Evolutionary conservation across 1,140 invertebrate genomes (phyloP), one percentile per base, ranked within the genome.

Genomic region (Metopolophium dirhodum): DNA sequence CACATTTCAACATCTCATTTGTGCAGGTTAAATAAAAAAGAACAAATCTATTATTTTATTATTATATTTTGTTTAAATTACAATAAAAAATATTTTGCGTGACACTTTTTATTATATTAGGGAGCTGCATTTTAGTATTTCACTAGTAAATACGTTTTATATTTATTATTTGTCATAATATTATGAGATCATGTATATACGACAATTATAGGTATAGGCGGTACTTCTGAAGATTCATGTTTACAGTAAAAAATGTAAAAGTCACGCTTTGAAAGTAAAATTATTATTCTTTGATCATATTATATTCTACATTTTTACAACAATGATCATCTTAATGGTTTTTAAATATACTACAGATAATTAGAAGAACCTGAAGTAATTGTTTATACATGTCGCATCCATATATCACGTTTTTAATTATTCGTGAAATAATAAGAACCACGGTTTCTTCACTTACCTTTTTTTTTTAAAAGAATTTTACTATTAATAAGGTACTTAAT

Each of bases 1-100:
- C 61, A 77, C 61, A 77, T 77, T 77, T 77, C 61, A 77, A 77
- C 61, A 77, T 77, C n/a, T 77, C n/a, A n/a, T 77, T 77, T n/a
- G 14, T 20, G 41, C 41, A 41, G n/a, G 14, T 77, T 77, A 77
- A 77, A 77, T n/a, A 77, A 18, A 77, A 68, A 77, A 77, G 14
- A 11, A 77, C 14, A n/a, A 9, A n/a, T n/a, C 30, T 77, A 77
- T 77, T 77, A n/a, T 77, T 77, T n/a, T n/a, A 77, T n/a, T 77
- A 77, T 35, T 77, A 77, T 77, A 7, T 77, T 77, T 77, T 77
- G 61, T n/a, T 77, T n/a, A 77, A 77, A 77, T n/a, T 18, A 77
- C 14, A 77, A 77, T 77, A n/a, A n/a, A n/a, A 77, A n/a, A 77
- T 77, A 77, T 77, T 77, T 77, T 30, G 61, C 61, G n/a, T 77